Percentiles rank a stretch among this genome's conserved stretches.
These are phyloP conservation scores for Apocrypta bakeri DNA, from an alignment of 1,140 invertebrate species.

Conservation along the genomic window DNA sequence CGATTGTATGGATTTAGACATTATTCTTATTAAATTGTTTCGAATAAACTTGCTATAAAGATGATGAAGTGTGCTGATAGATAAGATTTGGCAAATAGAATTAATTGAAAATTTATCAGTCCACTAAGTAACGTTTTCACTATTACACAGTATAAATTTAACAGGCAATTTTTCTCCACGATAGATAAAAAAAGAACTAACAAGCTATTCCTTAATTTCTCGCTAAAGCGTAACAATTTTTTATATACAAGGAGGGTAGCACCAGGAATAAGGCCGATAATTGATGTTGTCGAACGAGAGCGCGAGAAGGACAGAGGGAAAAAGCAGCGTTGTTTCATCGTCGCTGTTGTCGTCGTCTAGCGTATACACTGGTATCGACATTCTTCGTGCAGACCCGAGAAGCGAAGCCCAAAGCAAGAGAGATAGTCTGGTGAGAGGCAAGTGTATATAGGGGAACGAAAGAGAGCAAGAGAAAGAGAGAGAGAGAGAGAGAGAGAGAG, in stretches of 20 bases:
- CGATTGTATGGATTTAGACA: no score
- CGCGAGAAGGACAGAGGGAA: conserved; percentile 30
- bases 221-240: conserved; percentile 47
- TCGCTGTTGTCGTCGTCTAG: conserved; percentile 39
- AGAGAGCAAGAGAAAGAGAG: conserved; percentile 31
- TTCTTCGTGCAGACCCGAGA: conserved; percentile 63
- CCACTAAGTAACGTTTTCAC: no score
- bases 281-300: conserved; percentile 48
- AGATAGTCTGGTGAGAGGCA: background rate
- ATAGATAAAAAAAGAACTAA: conserved; percentile 9
- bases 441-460: background rate
- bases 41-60: no score
- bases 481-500: conserved; percentile 21
- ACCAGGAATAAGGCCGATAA: conserved; percentile 42
- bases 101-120: no score
- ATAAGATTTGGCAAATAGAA: no score
- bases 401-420: conserved; percentile 55
- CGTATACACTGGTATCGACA: conserved; percentile 64
- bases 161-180: no score
- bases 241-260: conserved; percentile 37
- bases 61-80: no score
- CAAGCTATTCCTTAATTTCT: conserved; percentile 48
- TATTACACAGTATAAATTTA: no score
- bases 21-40: no score
- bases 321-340: conserved; percentile 42